Evolutionary conservation across 2,888 invertebrate species (phyloP), one percentile per base, ranked within the genome.

Genomic region (Corythucha ciliata): DNA sequence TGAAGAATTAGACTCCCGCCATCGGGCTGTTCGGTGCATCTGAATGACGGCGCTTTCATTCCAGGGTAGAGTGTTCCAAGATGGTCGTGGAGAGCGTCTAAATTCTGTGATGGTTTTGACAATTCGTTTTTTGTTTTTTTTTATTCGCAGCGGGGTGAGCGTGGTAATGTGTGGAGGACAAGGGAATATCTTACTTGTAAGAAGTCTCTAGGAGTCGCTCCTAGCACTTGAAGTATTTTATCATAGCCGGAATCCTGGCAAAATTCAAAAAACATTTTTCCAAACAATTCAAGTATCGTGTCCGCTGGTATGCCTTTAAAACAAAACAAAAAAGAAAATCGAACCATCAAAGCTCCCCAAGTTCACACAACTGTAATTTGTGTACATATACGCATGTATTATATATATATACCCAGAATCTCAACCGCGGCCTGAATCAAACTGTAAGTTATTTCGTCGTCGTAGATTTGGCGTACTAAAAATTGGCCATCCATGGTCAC

Each of bases 221-320:
- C 94, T 4, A 94, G 72, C 5, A 93, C 92, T 71, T 91, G 88
- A 27, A 96, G 74, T 57, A 93, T 93, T 69, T 91, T 90, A 66
- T 93, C 93, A 65, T 93, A 94, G n/a, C 94, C 93, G 2, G 91
- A 92, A 67, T 92, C 91, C 68, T 93, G 90, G 64, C 93, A 94
- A 65, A 93, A 91, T 68, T 93, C 92, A 66, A 93, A 93, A 71
- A 94, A 94, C 62, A 89, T 92, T 66, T 87, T 88, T 1, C 94
- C 94, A 64, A 94, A 92, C 4, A 87, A 71, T 67, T 92, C 91
- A 62, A 93, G 70, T 60, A 93, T 90, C 26, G 83, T 82, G 63
- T 87, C 83, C 1, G 91, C 91, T 26, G 91, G 90, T 57, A 90
- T 87, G 66, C 90, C 92, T 92, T 67, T 4, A 71, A 71, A 52